A percentile compares a stretch with the other conserved stretches of the same genome.
phyloP scores from a whole-genome alignment of 2,797 vertebrate genomes.

The Mormyrus proboscirostris region DNA sequence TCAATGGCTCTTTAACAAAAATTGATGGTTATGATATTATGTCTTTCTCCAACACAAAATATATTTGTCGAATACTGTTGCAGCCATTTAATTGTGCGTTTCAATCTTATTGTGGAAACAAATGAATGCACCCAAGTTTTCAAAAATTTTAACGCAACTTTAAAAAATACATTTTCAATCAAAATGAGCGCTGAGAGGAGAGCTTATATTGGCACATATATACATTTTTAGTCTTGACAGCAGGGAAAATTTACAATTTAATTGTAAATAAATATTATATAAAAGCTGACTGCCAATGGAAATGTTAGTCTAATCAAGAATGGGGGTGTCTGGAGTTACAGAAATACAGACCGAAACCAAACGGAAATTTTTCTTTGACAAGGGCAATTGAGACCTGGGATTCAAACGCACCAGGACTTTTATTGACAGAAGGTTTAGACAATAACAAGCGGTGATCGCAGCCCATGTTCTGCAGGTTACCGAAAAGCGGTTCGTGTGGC shows the following conservation, averaged over 20 bases:
- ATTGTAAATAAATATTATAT: constrained; percentile 13
- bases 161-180: not conserved
- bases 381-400: not conserved
- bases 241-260: constrained; percentile 1
- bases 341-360: not conserved
- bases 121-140: not conserved
- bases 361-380: not conserved
- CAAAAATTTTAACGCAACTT: not conserved
- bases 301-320: constrained; percentile 9
- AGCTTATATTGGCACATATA: not conserved
- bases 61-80: not conserved
- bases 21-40: not conserved
- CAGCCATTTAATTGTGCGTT: not conserved
- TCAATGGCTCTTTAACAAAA: not conserved
- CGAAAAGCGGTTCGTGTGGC: not conserved
- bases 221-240: not conserved
- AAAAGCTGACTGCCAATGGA: not conserved
- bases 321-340: not conserved
- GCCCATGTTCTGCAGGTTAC: not conserved
- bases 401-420: not conserved
- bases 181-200: not conserved
- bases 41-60: not conserved
- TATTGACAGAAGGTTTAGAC: not conserved
- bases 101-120: not conserved
- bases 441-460: not conserved